Conservation (phyloP, 2,797 vertebrate genomes). For the Hipposideros larvatus region DNA sequence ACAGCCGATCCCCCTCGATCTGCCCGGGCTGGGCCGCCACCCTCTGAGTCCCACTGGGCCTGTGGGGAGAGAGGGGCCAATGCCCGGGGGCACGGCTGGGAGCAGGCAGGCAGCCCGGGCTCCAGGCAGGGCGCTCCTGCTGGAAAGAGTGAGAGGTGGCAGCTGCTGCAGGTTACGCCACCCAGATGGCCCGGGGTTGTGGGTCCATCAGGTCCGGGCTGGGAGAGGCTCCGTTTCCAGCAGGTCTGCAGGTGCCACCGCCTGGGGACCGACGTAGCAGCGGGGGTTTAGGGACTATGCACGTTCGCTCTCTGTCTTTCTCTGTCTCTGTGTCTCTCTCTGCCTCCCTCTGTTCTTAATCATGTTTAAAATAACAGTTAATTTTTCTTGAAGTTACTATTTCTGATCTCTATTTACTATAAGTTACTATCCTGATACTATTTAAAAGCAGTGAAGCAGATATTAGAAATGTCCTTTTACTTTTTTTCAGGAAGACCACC, state of each 20-base stretch:
- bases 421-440: not conserved
- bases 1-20: fast-evolving
- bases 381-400: not conserved
- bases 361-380: not conserved
- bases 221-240: fast-evolving
- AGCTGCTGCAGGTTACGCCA: fast-evolving
- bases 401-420: too few relatives aligned
- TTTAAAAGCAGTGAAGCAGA: not conserved
- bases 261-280: too few relatives aligned
- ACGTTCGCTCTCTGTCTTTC: not conserved
- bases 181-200: fast-evolving
- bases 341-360: not conserved
- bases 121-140: fast-evolving
- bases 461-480: not conserved
- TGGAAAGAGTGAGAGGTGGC: fast-evolving
- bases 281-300: too few relatives aligned
- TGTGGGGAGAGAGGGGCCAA: too few relatives aligned
- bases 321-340: not conserved
- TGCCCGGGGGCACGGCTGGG: too few relatives aligned
- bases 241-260: fast-evolving
- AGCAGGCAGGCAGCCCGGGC: not conserved
- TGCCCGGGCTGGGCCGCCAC: fast-evolving
- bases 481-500: not conserved
- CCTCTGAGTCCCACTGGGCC: fast-evolving
- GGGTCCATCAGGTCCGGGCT: not conserved